phyloP scores from a whole-genome alignment of 1,140 invertebrate genomes.

The Drusus annulatus region DNA sequence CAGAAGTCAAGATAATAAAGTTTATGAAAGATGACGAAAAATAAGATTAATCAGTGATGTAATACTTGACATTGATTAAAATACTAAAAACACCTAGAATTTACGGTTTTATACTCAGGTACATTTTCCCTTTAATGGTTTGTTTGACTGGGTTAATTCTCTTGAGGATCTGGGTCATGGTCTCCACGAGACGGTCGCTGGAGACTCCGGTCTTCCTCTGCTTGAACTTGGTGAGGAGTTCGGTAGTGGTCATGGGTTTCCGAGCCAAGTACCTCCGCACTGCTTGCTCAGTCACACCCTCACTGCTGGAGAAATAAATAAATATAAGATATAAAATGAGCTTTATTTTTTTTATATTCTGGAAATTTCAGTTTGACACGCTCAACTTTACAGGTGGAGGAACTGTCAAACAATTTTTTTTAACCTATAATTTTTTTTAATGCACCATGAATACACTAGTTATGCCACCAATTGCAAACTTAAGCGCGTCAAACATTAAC shows the following conservation, averaged over 20 bases:
- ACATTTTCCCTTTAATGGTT: conserved; percentile 95
- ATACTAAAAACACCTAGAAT: background rate
- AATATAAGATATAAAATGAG: background rate
- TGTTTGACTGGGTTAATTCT: conserved; percentile 95
- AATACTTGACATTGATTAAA: too few relatives aligned
- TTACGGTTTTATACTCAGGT: conserved; percentile 85
- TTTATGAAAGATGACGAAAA: too few relatives aligned
- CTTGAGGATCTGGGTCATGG: conserved; percentile 95
- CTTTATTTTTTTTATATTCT: too few relatives aligned
- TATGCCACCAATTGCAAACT: too few relatives aligned
- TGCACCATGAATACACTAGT: too few relatives aligned
- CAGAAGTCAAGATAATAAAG: too few relatives aligned
- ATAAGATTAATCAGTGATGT: too few relatives aligned
- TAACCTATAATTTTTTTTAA: too few relatives aligned
- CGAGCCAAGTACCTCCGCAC: conserved; percentile 93
- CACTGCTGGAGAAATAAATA: conserved; percentile 70
- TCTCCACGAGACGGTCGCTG: conserved; percentile 90
- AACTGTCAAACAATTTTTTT: too few relatives aligned
- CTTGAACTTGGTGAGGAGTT: conserved; percentile 95
- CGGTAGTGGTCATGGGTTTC: conserved; percentile 97
- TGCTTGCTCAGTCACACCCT: conserved; percentile 94
- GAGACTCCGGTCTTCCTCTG: conserved; percentile 93
- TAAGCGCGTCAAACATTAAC: too few relatives aligned
- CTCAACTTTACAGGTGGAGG: too few relatives aligned
- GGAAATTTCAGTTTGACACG: too few relatives aligned